Evolutionary conservation across 2,888 invertebrate genomes (phyloP).

Genomic region (Drosophila mettleri): DNA sequence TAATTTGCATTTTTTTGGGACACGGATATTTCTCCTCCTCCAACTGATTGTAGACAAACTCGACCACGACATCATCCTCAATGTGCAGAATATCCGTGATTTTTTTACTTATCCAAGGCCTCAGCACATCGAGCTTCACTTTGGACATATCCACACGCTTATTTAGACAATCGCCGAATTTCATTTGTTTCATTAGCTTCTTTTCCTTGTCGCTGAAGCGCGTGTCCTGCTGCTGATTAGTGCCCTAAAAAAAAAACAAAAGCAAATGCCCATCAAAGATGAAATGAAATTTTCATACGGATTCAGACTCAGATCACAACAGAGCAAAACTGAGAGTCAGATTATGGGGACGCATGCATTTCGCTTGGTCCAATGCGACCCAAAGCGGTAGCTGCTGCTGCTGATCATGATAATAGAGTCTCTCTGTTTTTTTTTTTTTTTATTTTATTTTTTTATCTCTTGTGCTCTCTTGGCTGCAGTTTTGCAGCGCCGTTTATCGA

Average conservation of each 20-base stretch:
- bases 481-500: slow-evolving; percentile 65
- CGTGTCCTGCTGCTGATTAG: slow-evolving; percentile 99
- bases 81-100: slow-evolving; percentile 98
- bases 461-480: slow-evolving; percentile 24
- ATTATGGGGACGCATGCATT: neutral
- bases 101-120: slow-evolving; percentile 99
- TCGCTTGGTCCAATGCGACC: neutral
- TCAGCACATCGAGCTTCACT: slow-evolving; percentile 98
- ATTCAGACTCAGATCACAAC: neutral
- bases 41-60: slow-evolving; percentile 99
- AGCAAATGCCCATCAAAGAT: neutral
- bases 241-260: slow-evolving; percentile 89
- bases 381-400: no score
- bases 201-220: slow-evolving; percentile 99
- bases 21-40: slow-evolving; percentile 97
- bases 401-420: slow-evolving; percentile 22
- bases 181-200: slow-evolving; percentile 99
- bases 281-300: neutral
- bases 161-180: slow-evolving; percentile 96
- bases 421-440: neutral
- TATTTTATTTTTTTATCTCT: neutral
- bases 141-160: slow-evolving; percentile 99
- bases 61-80: slow-evolving; percentile 99
- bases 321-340: neutral
- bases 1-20: slow-evolving; percentile 99